These are phyloP conservation scores for Eupithecia pulchellata DNA, from an alignment of 2,888 invertebrate genomes.

Conservation along the genomic window DNA sequence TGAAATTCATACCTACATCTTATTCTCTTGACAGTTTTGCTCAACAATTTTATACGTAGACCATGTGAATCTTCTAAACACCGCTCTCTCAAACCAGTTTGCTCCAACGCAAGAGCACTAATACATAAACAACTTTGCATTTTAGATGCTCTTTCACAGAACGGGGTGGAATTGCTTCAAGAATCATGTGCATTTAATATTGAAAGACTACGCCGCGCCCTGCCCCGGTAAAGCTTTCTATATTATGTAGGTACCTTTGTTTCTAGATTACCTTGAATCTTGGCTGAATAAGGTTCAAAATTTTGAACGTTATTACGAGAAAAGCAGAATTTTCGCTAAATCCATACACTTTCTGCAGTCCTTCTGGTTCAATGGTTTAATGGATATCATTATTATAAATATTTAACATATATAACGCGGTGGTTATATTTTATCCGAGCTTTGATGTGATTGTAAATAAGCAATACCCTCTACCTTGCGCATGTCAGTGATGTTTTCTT, in stretches of 20 bases:
- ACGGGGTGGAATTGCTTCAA: conserved; percentile 24
- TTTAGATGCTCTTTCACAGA: conserved; percentile 15
- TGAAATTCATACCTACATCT: too few relatives aligned
- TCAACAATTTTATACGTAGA: neutral
- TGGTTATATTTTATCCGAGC: too few relatives aligned
- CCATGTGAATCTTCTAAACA: neutral
- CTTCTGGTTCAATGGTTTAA: too few relatives aligned
- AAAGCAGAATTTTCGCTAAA: neutral
- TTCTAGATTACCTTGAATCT: conserved; percentile 3
- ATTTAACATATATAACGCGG: too few relatives aligned
- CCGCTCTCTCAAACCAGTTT: neutral
- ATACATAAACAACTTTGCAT: conserved; percentile 20
- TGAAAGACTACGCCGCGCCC: conserved; percentile 12
- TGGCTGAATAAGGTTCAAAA: neutral
- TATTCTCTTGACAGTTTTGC: neutral
- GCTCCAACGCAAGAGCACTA: neutral
- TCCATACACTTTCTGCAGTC: too few relatives aligned
- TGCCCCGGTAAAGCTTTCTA: neutral
- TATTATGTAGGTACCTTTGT: neutral
- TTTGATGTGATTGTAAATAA: too few relatives aligned
- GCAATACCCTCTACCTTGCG: too few relatives aligned
- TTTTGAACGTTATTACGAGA: neutral
- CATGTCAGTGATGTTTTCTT: too few relatives aligned
- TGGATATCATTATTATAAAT: too few relatives aligned
- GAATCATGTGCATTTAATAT: conserved; percentile 30